phyloP scores from a whole-genome alignment of 2,888 invertebrate species.

The Lasioglossum calceatum region DNA sequence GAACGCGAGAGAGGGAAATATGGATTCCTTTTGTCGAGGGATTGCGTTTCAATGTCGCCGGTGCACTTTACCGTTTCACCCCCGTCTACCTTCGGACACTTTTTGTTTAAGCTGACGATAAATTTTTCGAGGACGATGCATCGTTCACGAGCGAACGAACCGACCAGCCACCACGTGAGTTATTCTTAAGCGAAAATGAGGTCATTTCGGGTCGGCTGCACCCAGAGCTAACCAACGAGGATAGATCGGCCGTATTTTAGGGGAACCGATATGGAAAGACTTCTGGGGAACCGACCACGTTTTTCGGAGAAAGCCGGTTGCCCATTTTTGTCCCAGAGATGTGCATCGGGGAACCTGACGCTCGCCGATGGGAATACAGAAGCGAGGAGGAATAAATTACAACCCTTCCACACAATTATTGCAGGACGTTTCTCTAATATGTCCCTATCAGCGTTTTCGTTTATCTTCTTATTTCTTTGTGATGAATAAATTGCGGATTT shows the following conservation, averaged over 20 bases:
- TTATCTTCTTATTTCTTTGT: no score
- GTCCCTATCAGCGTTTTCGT: no score
- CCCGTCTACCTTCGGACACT: neutral
- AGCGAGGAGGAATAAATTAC: neutral
- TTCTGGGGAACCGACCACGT: slow-evolving; percentile 18
- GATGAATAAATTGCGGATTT: no score
- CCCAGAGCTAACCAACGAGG: slow-evolving; percentile 60
- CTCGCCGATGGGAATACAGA: neutral
- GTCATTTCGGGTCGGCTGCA: slow-evolving; percentile 76
- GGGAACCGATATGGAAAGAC: slow-evolving; percentile 47
- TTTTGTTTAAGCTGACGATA: neutral
- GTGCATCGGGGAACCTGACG: neutral
- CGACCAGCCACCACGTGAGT: slow-evolving; percentile 71
- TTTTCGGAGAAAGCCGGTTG: slow-evolving; percentile 25
- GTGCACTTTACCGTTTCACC: neutral
- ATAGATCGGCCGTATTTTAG: slow-evolving; percentile 62
- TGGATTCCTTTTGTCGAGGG: slow-evolving; percentile 25
- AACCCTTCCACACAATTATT: no score
- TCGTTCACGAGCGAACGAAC: slow-evolving; percentile 28
- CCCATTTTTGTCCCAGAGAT: neutral
- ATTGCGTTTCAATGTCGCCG: neutral
- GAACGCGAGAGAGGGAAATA: slow-evolving; percentile 9
- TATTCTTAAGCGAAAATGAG: slow-evolving; percentile 80
- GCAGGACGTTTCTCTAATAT: no score
- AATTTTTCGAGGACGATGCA: neutral